Evolutionary conservation across 2,888 invertebrate species (phyloP).

Genomic region (Rhingia campestris): DNA sequence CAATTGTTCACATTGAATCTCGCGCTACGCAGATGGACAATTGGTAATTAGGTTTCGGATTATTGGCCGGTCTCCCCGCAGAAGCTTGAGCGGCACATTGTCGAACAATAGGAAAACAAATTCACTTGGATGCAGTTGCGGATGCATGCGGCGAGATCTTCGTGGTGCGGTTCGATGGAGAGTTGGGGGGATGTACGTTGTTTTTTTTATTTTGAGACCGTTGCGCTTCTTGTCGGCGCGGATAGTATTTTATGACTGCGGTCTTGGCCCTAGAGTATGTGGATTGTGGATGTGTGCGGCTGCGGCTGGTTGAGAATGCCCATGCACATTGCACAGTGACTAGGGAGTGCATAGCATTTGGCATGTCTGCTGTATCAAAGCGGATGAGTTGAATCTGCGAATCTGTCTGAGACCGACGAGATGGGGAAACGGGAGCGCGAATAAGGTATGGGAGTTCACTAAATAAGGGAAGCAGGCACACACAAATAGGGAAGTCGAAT

Average conservation of each 20-base stretch:
- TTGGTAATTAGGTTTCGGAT: constrained; percentile 67
- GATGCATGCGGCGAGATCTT: constrained; percentile 28
- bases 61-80: constrained; percentile 39
- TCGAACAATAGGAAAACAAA: constrained; percentile 54
- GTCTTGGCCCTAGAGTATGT: constrained; percentile 58
- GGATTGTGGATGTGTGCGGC: constrained; percentile 17
- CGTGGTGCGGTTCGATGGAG: constrained; percentile 19
- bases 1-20: constrained; percentile 53
- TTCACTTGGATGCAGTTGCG: constrained; percentile 43
- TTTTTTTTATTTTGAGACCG: constrained; percentile 29
- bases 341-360: constrained; percentile 8
- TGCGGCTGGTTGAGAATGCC: constrained; percentile 18
- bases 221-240: constrained; percentile 63
- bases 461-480: constrained; percentile 61
- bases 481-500: constrained; percentile 68
- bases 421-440: constrained; percentile 64
- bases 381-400: constrained; percentile 47
- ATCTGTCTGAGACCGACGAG: constrained; percentile 40
- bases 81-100: constrained; percentile 26
- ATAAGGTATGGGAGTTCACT: constrained; percentile 66
- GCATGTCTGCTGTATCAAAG: constrained; percentile 36
- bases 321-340: constrained; percentile 20
- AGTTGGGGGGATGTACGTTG: constrained; percentile 13
- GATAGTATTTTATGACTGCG: constrained; percentile 69
- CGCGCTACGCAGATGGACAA: constrained; percentile 50